Evolutionary conservation across 2,797 vertebrate genomes (phyloP).

Genomic region (Hybognathus amarus): DNA sequence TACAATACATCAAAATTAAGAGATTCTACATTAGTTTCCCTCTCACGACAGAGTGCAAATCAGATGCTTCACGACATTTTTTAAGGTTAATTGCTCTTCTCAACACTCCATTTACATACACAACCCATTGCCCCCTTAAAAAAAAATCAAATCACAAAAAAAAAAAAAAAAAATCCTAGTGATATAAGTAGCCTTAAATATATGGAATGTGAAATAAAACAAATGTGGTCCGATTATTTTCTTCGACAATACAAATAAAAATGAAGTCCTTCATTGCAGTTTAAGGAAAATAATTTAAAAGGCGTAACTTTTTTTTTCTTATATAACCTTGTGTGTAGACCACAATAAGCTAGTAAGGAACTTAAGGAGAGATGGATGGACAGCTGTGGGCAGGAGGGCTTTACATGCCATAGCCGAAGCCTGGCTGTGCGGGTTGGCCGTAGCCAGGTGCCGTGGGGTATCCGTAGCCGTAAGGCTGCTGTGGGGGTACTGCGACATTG

Average conservation of each 20-base stretch:
- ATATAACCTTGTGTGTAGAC: conserved; percentile 89
- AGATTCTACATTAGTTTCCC: conserved; percentile 92
- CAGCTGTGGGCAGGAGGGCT: conserved; percentile 66
- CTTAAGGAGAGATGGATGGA: conserved; percentile 83
- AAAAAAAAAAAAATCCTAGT: conserved; percentile 66
- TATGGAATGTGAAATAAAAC: conserved; percentile 94
- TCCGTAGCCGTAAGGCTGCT: conserved; percentile 92
- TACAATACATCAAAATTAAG: conserved; percentile 89
- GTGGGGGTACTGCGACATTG: conserved; percentile 93
- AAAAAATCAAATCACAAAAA: conserved; percentile 69
- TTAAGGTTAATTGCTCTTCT: conserved; percentile 77
- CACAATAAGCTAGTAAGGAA: conserved; percentile 87
- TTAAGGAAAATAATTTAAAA: conserved; percentile 73
- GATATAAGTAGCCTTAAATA: conserved; percentile 85
- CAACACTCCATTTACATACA: conserved; percentile 87
- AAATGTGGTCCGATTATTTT: conserved; percentile 83
- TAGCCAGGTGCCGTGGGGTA: conserved; percentile 85
- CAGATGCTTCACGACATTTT: conserved; percentile 92
- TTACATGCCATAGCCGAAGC: conserved; percentile 98
- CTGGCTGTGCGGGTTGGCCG: conserved; percentile 85
- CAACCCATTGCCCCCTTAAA: conserved; percentile 82
- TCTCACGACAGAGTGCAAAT: conserved; percentile 98
- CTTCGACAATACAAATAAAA: conserved; percentile 86
- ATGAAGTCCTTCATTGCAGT: conserved; percentile 91
- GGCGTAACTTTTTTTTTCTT: conserved; percentile 71